phyloP scores from a whole-genome alignment of 2,797 vertebrate genomes.

The Sebastes dallii region DNA sequence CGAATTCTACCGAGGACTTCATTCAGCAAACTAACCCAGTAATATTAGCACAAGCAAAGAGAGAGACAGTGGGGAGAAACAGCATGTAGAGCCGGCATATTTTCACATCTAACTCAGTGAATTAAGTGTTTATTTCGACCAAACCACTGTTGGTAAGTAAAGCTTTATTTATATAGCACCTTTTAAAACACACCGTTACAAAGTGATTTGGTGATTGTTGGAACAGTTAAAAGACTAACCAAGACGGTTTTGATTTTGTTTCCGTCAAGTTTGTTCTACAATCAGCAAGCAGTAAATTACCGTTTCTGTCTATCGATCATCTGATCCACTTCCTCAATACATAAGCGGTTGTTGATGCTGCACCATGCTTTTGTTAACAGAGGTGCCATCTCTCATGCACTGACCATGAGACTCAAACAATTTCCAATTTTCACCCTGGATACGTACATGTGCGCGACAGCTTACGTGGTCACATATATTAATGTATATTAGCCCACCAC shows the following conservation, averaged over 20 bases:
- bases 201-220: neutral
- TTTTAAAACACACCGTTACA: too few relatives aligned
- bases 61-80: too few relatives aligned
- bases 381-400: neutral
- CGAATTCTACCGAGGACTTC: neutral
- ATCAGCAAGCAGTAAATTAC: neutral
- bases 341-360: neutral
- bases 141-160: neutral
- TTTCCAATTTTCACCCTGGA: neutral
- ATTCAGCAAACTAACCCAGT: too few relatives aligned
- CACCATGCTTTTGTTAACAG: neutral
- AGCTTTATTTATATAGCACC: too few relatives aligned
- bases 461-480: neutral
- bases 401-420: neutral
- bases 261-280: too few relatives aligned
- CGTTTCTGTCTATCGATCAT: neutral
- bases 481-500: neutral
- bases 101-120: too few relatives aligned
- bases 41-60: too few relatives aligned
- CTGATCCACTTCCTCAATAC: neutral
- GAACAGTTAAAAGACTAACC: neutral
- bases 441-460: neutral
- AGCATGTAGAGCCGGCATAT: too few relatives aligned
- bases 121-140: neutral
- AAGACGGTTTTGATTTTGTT: neutral